Conservation (phyloP, 2,797 vertebrate species). For the Phalanger gymnotis region DNA sequence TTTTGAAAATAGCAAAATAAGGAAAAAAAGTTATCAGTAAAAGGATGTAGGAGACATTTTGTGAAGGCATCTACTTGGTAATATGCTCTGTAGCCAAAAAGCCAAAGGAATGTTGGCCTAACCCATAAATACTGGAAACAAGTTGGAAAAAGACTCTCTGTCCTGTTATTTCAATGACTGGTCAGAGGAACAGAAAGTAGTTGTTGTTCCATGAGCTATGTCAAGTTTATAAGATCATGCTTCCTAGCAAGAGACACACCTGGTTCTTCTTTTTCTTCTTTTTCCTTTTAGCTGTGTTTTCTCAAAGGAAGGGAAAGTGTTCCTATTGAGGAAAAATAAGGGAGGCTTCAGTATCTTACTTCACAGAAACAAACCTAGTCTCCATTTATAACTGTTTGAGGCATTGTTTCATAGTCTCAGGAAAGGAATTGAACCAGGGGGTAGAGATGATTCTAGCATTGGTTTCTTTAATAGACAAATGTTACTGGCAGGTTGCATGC, state of each 20-base stretch:
- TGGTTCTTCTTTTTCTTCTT: background rate
- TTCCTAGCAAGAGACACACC: background rate
- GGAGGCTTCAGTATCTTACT: constrained; percentile 11
- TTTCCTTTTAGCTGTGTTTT: constrained; percentile 48
- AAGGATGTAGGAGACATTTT: background rate
- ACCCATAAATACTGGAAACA: background rate
- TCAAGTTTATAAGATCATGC: background rate
- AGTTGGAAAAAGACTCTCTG: background rate
- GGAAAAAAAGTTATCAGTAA: background rate
- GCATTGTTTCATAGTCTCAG: constrained; percentile 20
- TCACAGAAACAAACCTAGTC: constrained; percentile 13
- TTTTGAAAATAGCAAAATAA: background rate
- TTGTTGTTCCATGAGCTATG: background rate
- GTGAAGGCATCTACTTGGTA: background rate
- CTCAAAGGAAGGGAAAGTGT: background rate
- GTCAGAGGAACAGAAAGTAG: background rate
- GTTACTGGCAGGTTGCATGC: constrained; percentile 53
- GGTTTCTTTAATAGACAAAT: constrained; percentile 56
- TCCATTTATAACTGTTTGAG: constrained; percentile 41
- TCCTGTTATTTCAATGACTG: background rate
- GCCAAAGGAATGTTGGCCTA: background rate
- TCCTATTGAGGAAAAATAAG: constrained; percentile 36
- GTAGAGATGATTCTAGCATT: constrained; percentile 32
- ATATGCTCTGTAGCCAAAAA: background rate
- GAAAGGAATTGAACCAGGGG: constrained; percentile 7